Evolutionary conservation across 2,888 invertebrate species (phyloP), one percentile per base, ranked within the genome.

Genomic region (Aleiodes alternator): DNA sequence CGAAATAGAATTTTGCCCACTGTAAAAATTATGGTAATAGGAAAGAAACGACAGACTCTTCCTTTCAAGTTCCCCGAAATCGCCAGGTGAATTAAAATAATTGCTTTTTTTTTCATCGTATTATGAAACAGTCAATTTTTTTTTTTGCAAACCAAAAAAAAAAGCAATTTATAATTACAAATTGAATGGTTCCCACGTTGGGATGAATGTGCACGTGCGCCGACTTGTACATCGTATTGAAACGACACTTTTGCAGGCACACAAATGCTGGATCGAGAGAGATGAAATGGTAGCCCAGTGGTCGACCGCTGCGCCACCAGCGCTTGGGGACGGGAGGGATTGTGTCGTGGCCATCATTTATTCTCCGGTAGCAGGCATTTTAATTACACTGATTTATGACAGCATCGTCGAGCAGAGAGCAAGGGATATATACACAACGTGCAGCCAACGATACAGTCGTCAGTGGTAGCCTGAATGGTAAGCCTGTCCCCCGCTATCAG

Each of bases 311-410:
- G 68, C 34, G 51, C 68, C 51, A 51, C 68, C 68, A 31, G 64
- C 34, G 64, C 68, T 31, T 34, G 69, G 43, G 53, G 48, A 70
- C 23, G 14, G 66, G 38, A 43, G 55, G 75, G 69, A 73, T 76
- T 77, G 74, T 73, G 59, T 76, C 56, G 72, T 59, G 75, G 43
- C 59, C 57, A 76, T 76, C 76, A 80, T 77, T 78, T 77, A 78
- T 80, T 80, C 75, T 72, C 76, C 72, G 74, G 80, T 43, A 43
- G 43, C 75, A 73, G 79, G 80, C 78, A 81, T 80, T 81, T 81
- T 81, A 80, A 81, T 79, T 78, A 80, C 78, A 55, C 78, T 80
- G 81, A 80, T 81, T 80, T 80, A 81, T 75, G 78, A 72, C 68
- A 74, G 73, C 73, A 50, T 16, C 68, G 56, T 38, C 34, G 43